A percentile compares a stretch with the other conserved stretches of the same genome.
phyloP scores from a whole-genome alignment of 23 tunicate species.

The Diplosoma virens region DNA sequence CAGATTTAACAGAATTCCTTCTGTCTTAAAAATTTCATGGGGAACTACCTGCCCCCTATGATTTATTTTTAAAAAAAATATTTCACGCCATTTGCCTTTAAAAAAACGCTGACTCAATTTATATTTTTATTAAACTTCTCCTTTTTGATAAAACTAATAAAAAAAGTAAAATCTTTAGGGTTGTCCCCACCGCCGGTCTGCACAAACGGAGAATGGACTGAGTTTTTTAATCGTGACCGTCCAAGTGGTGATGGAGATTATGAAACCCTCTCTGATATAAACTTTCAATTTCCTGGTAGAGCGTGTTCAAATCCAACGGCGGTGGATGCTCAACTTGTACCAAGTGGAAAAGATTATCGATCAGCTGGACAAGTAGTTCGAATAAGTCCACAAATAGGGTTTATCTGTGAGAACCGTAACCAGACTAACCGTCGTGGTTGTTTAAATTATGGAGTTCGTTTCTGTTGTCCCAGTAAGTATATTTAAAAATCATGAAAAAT shows the following conservation, averaged over 20 bases:
- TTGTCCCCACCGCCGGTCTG: neutral
- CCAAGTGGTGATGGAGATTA: conserved; percentile 14
- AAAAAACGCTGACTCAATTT: no score
- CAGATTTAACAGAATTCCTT: no score
- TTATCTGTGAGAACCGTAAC: neutral
- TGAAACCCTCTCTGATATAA: neutral
- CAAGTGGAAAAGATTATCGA: neutral
- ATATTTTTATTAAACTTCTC: no score
- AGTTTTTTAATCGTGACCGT: neutral
- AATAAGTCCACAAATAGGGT: neutral
- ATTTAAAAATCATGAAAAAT: no score
- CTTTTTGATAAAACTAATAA: no score
- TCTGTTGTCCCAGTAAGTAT: neutral
- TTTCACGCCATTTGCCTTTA: no score
- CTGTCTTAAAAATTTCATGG: no score
- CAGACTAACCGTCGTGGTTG: neutral
- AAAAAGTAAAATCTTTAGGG: no score
- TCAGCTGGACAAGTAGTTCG: neutral
- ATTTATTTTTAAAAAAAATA: no score
- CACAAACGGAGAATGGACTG: conserved; percentile 18
- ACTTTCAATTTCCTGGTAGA: neutral
- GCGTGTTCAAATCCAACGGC: neutral
- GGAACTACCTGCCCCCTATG: no score
- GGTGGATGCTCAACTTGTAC: neutral
- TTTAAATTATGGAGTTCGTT: neutral